A percentile compares a stretch with the other conserved stretches of the same genome.
Conservation (phyloP, 2,888 invertebrate genomes). For the Diabrotica balteata region DNA sequence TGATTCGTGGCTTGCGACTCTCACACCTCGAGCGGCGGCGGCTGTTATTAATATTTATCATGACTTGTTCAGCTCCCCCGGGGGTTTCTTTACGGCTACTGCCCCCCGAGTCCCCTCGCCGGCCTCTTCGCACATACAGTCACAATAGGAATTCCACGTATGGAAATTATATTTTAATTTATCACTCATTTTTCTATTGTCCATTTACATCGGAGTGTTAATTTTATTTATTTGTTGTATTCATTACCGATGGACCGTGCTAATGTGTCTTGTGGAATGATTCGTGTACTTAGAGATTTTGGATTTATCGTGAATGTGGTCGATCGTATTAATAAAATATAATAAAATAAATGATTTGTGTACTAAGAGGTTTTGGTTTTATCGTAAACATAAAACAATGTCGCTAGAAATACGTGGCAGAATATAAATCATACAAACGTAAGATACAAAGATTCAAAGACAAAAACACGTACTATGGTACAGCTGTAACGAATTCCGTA, state of each 20-base stretch:
- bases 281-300: constrained; percentile 25
- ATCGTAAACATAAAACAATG: too few relatives aligned
- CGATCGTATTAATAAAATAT: too few relatives aligned
- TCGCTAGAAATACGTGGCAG: too few relatives aligned
- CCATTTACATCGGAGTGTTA: constrained; percentile 56
- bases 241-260: constrained; percentile 45
- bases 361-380: too few relatives aligned
- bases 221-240: constrained; percentile 59
- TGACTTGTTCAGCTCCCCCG: constrained; percentile 56
- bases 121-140: constrained; percentile 31
- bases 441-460: too few relatives aligned
- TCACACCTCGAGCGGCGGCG: constrained; percentile 53
- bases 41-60: constrained; percentile 60
- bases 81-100: constrained; percentile 59
- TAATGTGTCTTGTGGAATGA: constrained; percentile 32
- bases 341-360: too few relatives aligned
- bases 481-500: too few relatives aligned
- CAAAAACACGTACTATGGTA: too few relatives aligned
- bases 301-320: not conserved
- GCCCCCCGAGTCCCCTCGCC: constrained; percentile 50
- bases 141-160: constrained; percentile 58
- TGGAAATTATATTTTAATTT: constrained; percentile 60
- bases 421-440: too few relatives aligned
- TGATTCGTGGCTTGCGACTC: constrained; percentile 48
- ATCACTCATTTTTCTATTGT: constrained; percentile 59